Conservation (phyloP, 2,113 vertebrate genomes). For the Melanotaenia duboulayi region DNA sequence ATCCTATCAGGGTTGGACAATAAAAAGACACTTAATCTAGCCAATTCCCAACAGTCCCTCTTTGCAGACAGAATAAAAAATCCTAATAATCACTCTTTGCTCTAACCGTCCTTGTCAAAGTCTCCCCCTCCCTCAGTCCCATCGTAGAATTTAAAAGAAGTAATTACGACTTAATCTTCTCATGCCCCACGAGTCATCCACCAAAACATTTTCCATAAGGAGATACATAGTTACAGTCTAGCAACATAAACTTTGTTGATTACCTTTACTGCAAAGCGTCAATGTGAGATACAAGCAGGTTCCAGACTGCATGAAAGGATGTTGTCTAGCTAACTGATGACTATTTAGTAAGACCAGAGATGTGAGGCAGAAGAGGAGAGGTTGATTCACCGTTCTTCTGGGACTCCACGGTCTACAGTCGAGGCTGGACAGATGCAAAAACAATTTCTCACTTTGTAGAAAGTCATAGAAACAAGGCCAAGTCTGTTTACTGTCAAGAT, state of each 20-base stretch:
- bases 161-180: constrained; percentile 74
- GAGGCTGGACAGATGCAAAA: constrained; percentile 39
- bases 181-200: constrained; percentile 53
- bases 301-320: constrained; percentile 38
- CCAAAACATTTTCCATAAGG: constrained; percentile 52
- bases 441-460: constrained; percentile 68
- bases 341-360: constrained; percentile 55
- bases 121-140: constrained; percentile 33
- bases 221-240: constrained; percentile 33
- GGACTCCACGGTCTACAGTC: constrained; percentile 33
- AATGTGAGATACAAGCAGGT: constrained; percentile 63
- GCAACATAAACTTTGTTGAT: constrained; percentile 61
- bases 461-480: constrained; percentile 53
- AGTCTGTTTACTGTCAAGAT: constrained; percentile 19
- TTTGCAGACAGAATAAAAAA: constrained; percentile 53
- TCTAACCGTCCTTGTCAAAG: constrained; percentile 69
- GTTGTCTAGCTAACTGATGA: constrained; percentile 72
- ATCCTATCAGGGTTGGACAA: constrained; percentile 69
- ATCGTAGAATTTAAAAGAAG: constrained; percentile 60
- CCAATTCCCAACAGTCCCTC: constrained; percentile 49
- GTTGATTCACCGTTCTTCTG: constrained; percentile 70
- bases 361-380: constrained; percentile 10
- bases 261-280: constrained; percentile 39
- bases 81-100: constrained; percentile 11
- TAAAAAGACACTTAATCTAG: constrained; percentile 77